Conservation (phyloP, 2,797 vertebrate genomes). For the Halcyon leucocephala region DNA sequence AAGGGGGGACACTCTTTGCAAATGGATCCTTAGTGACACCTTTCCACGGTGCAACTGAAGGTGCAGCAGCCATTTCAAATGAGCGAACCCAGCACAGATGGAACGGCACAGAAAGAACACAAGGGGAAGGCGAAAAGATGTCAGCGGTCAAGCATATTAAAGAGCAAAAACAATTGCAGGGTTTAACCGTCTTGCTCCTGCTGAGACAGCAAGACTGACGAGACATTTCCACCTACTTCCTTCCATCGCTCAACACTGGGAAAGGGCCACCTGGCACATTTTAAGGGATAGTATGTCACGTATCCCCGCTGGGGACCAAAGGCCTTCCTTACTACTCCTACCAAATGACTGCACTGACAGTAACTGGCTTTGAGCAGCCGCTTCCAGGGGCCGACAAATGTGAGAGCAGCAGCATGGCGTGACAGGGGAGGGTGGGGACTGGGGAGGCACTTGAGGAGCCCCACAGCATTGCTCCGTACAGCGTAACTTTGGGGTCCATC, state of each 20-base stretch:
- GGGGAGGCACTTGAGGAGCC: background rate
- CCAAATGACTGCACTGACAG: background rate
- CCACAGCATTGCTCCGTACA: accelerated
- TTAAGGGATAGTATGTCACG: background rate
- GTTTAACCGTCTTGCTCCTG: background rate
- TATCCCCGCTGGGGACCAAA: background rate
- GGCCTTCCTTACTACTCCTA: background rate
- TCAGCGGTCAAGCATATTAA: background rate
- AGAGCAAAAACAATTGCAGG: background rate
- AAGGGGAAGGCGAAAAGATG: background rate
- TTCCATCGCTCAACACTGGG: background rate
- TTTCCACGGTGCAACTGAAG: background rate
- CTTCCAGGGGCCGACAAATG: accelerated
- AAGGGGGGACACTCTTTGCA: background rate
- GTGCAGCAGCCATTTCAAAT: background rate
- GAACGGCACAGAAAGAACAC: background rate
- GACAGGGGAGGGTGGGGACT: accelerated
- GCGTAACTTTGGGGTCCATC: background rate
- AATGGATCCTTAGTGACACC: background rate
- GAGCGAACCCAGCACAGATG: background rate
- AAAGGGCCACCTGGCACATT: background rate
- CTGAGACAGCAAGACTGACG: background rate
- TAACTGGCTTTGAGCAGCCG: background rate
- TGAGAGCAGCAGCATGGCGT: background rate
- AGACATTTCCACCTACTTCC: background rate